Conservation (phyloP, 2,888 invertebrate species). For the Hymenopus coronatus region DNA sequence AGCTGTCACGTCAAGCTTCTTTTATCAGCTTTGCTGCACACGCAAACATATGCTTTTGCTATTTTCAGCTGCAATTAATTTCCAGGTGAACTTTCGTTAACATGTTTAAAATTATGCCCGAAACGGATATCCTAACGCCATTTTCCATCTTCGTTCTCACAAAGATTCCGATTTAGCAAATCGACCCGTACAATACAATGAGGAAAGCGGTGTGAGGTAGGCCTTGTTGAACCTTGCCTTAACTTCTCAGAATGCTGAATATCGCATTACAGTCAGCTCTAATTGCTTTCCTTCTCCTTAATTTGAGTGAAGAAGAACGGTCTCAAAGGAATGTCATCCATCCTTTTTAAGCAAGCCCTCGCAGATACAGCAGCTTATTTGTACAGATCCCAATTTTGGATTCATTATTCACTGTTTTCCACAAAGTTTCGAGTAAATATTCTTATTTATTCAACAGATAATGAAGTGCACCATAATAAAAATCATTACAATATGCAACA, state of each 20-base stretch:
- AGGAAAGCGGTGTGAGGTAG: not conserved
- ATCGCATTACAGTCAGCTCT: not conserved
- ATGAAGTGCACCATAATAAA: too few species aligned
- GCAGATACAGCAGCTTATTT: too few species aligned
- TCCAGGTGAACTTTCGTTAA: too few species aligned
- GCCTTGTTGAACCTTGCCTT: not conserved
- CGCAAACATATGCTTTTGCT: too few species aligned
- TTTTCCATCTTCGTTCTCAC: not conserved
- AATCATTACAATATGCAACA: too few species aligned
- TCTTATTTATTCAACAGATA: too few species aligned
- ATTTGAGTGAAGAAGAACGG: not conserved
- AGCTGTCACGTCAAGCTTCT: too few species aligned
- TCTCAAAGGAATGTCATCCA: not conserved
- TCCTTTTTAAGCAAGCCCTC: not conserved
- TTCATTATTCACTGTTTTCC: too few species aligned
- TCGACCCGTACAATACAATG: not conserved
- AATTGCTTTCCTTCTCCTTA: not conserved
- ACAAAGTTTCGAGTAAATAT: too few species aligned
- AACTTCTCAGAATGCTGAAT: not conserved
- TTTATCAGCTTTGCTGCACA: too few species aligned
- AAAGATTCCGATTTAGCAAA: not conserved
- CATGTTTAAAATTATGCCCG: not conserved
- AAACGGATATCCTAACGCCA: not conserved
- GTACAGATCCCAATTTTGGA: too few species aligned
- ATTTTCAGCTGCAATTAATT: too few species aligned